Conservation (phyloP, 2,797 vertebrate genomes). For the Falco peregrinus region DNA sequence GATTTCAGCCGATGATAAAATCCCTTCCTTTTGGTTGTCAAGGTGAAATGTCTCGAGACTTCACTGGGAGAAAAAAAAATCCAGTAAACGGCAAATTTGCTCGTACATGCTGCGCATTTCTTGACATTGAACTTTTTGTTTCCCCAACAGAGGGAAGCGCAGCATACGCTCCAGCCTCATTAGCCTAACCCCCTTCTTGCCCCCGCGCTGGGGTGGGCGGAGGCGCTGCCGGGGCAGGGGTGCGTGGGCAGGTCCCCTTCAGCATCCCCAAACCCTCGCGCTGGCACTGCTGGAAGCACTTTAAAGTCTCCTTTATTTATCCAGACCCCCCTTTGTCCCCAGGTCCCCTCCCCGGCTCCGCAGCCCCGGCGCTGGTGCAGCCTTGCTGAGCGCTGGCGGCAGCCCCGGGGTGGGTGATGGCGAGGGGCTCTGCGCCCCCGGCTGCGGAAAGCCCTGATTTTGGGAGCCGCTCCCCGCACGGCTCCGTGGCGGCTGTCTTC, state of each 20-base stretch:
- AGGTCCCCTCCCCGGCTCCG: neutral
- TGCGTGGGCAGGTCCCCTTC: neutral
- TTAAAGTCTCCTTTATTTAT: neutral
- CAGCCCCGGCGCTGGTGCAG: neutral
- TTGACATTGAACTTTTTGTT: neutral
- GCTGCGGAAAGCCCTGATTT: neutral
- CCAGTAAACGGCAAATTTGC: neutral
- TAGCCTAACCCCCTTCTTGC: neutral
- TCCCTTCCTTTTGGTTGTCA: neutral
- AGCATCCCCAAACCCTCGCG: neutral
- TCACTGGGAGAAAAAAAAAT: neutral
- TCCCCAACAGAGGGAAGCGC: neutral
- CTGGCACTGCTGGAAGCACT: neutral
- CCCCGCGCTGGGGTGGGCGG: neutral
- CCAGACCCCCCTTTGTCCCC: neutral
- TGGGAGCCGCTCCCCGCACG: neutral
- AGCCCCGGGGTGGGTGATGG: neutral
- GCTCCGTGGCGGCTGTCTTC: neutral
- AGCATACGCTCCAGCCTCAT: neutral
- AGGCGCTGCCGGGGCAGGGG: neutral
- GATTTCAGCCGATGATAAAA: neutral
- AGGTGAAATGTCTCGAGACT: neutral
- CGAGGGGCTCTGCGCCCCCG: neutral
- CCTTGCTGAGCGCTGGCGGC: neutral
- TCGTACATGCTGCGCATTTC: accelerated